Evolutionary conservation across 2,888 invertebrate genomes (phyloP), one percentile per base, ranked within the genome.

Genomic region (Harpagoxenus sublaevis): DNA sequence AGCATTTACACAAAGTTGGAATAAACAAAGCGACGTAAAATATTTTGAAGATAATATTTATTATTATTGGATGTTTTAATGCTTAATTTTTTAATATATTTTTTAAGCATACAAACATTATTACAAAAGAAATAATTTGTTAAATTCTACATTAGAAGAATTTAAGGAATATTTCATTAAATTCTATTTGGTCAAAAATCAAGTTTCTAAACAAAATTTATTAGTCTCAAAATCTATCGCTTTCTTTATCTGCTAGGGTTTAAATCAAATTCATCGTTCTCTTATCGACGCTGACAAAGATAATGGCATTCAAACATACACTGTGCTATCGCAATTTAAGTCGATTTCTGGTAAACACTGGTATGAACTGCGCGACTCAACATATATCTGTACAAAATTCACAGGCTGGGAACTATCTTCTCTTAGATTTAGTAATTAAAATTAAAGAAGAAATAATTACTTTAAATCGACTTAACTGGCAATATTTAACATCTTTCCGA

Each of bases 291-390:
- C 12, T 60, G 4, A 45, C 10, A 18, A 45, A 60, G 71, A 81
- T 81, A 81, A 60, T 60, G 23, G 55, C 15, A 53, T 60, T 39
- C 45, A 71, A 45, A 10, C 35, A 42, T 18, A 53, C 8, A 45
- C 42, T 39, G 51, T 51, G 57, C 18, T 71, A 60, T 79, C 73
- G 8, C 12, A 60, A 71, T 81, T 71, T 81, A 48, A 42, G 48
- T 81, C 39, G 42, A 71, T 73, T 73, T 73, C 48, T 57, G 60
- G 57, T 68, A 60, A 48, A 1, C 35, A 73, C 45, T 57, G 9
- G 71, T 48, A 48, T 12, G 0, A 71, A 79, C 18, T 60, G 57
- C 23, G 35, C n/a, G 15, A 60, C 18, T 55, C 45, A 62, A 77
- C 12, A 4, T 77, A 18, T 15, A 48, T 57, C 15, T 48, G 4